Base-by-base conservation (phyloP, 2,113 vertebrate species). In the Pristiophorus japonicus region DNA sequence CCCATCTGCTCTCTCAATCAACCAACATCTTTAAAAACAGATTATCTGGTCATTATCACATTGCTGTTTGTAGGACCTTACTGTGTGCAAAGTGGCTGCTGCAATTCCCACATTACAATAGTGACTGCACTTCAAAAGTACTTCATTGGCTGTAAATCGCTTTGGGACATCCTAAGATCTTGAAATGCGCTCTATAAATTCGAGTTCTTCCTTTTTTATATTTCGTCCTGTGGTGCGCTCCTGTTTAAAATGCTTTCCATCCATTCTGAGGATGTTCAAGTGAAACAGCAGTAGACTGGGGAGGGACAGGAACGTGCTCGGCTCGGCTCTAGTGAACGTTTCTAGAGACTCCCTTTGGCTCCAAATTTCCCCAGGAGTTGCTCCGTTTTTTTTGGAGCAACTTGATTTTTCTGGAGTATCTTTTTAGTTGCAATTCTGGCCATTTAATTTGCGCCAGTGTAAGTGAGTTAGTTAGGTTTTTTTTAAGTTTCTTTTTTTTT, bases 21-120 rank as follows among this genome's bases (percentile, higher is more conserved):
- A 38, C 30, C 88, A 91, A 62, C 55, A 91, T 63, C 34, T 55
- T 91, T 91, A 63, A 63, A 91, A 91, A 91, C 34, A 8, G 88
- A 91, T 91, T 91, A 90, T 59, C 87, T 62, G 87, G 51, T 62
- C 87, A 59, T 63, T 63, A 91, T 91, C 88, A n/a, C 16, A n/a
- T 34, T 62, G 55, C 20, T 91, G 55, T 91, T 63, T 6, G 88
- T 81, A n/a, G 34, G 59, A 63, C 14, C 55, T 91, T 91, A 55
- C 34, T 63, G 30, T 63, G 88, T 63, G 55, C 55, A 62, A 63
- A 34, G 34, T n/a, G 30, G 30, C 12, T 63, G 55, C 16, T 62
- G 11, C 34, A 34, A 63, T 34, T 91, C 87, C 30, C 22, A n/a
- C 34, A 91, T 90, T 90, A 59, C 12, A 90, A 38, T 55, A 34